Percentiles rank a stretch among this genome's conserved stretches.
phyloP scores from a whole-genome alignment of 2,888 invertebrate species.

The Sinopyrophorus schimmeli region DNA sequence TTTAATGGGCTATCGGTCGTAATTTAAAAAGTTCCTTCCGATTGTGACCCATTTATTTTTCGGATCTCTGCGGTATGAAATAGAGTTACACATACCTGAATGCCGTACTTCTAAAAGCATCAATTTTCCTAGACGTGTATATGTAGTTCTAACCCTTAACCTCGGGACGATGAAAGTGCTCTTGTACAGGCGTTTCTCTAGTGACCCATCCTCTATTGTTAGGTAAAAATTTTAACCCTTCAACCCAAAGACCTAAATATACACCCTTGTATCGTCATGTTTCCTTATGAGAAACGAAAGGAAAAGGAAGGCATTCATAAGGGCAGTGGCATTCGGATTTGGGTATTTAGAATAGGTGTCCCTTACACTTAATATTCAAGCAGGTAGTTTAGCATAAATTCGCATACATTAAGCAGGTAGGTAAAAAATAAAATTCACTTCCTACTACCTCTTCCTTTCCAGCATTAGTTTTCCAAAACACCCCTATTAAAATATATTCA shows the following conservation, averaged over 20 bases:
- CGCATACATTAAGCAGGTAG: conserved; percentile 58
- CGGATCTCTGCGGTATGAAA: too few species aligned
- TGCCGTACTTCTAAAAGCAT: conserved; percentile 1
- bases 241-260: conserved; percentile 27
- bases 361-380: conserved; percentile 58
- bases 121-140: conserved; percentile 17
- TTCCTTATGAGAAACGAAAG: conserved; percentile 31
- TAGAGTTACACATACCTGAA: conserved; percentile 22
- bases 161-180: conserved; percentile 27
- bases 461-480: conserved; percentile 41
- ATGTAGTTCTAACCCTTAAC: conserved; percentile 20
- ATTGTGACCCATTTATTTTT: conserved; percentile 17
- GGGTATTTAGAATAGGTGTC: conserved; percentile 54
- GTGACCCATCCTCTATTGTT: conserved; percentile 38
- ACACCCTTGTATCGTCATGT: conserved; percentile 29
- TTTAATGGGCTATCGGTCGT: conserved; percentile 55
- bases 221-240: conserved; percentile 36
- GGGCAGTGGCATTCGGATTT: conserved; percentile 40
- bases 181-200: conserved; percentile 24
- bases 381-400: conserved; percentile 57
- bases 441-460: conserved; percentile 41
- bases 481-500: too few species aligned
- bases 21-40: conserved; percentile 40
- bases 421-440: conserved; percentile 49
- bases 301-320: conserved; percentile 34